A percentile compares a stretch with the other conserved stretches of the same genome.
Evolutionary conservation across 2,113 vertebrate genomes (phyloP).

Genomic region (Chaetorhynchus papuensis): DNA sequence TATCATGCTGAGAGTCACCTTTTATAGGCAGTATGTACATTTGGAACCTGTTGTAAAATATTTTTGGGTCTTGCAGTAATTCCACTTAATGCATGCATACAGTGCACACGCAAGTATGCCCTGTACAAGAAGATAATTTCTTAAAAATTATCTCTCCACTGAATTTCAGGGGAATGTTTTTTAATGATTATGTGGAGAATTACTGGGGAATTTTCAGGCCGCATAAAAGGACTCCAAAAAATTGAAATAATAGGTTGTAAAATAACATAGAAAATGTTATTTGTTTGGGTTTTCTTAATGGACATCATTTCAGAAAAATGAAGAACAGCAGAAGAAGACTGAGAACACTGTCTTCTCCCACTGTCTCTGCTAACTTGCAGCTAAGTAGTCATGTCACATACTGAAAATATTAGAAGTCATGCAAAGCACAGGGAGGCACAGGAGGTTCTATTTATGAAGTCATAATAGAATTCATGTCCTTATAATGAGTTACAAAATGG

Average conservation of each 20-base stretch:
- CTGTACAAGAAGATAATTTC: background rate
- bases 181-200: background rate
- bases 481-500: background rate
- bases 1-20: background rate
- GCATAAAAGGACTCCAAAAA: background rate
- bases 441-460: background rate
- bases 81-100: accelerated
- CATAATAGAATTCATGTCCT: background rate
- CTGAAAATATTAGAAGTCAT: background rate
- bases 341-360: background rate
- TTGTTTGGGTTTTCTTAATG: background rate
- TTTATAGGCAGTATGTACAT: background rate
- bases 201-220: background rate
- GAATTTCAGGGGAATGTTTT: background rate
- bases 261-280: background rate
- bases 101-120: accelerated
- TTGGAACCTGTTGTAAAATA: background rate
- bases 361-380: background rate
- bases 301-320: background rate
- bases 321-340: background rate
- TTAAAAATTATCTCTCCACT: background rate
- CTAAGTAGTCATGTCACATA: background rate
- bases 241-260: background rate
- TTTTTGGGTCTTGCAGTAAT: background rate
- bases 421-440: background rate